Percentiles rank a stretch among this genome's conserved stretches.
phyloP scores from a whole-genome alignment of 1,140 invertebrate genomes.

The Hylaeus volcanicus region DNA sequence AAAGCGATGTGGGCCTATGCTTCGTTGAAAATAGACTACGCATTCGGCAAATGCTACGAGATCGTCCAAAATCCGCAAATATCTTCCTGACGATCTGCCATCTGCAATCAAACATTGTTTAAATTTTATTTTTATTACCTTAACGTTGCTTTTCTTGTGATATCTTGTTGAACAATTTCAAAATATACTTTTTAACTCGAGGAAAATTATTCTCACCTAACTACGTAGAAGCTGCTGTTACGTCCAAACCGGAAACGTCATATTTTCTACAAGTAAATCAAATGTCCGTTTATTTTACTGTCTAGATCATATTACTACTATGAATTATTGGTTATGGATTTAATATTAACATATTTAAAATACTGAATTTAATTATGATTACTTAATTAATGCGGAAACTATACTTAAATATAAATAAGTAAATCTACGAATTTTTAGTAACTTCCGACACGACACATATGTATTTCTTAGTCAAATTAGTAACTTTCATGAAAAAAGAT shows the following conservation, averaged over 20 bases:
- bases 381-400: background rate
- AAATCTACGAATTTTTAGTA: background rate
- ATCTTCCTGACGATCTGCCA: slow-evolving; percentile 63
- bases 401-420: background rate
- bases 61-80: slow-evolving; percentile 58
- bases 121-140: slow-evolving; percentile 58
- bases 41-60: slow-evolving; percentile 54
- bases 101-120: slow-evolving; percentile 69
- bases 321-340: background rate
- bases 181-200: slow-evolving; percentile 46
- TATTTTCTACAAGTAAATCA: slow-evolving; percentile 38
- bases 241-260: slow-evolving; percentile 59
- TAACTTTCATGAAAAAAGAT: background rate
- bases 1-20: slow-evolving; percentile 39
- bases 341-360: slow-evolving; percentile 2
- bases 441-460: background rate
- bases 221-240: slow-evolving; percentile 61
- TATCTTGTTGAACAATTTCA: slow-evolving; percentile 46
- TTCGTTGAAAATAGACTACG: slow-evolving; percentile 36
- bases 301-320: background rate
- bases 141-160: slow-evolving; percentile 45
- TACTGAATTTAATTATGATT: background rate
- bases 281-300: background rate
- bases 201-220: slow-evolving; percentile 68
- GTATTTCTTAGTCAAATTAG: slow-evolving; percentile 14